These are phyloP conservation scores for Miltochrista miniata DNA, from an alignment of 2,888 invertebrate genomes.

Conservation along the genomic window DNA sequence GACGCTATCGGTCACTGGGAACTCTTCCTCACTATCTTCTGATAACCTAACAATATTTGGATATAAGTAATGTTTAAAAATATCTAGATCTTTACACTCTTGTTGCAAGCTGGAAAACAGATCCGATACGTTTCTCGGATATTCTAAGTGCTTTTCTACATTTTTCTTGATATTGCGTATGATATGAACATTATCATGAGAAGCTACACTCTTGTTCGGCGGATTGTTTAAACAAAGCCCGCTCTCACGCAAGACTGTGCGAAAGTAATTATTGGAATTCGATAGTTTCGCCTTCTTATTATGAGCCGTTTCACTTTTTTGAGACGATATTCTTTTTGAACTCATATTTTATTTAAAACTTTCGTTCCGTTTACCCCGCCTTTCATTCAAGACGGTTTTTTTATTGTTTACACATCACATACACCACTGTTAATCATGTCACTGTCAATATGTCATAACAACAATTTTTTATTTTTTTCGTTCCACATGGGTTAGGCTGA, in stretches of 20 bases:
- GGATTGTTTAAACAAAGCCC: conserved; percentile 60
- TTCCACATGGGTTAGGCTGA: too few relatives aligned
- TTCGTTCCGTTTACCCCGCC: neutral
- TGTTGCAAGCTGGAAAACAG: conserved; percentile 62
- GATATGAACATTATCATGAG: conserved; percentile 73
- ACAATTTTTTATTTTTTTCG: too few relatives aligned
- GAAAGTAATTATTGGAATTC: conserved; percentile 48
- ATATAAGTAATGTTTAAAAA: conserved; percentile 64
- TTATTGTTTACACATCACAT: neutral
- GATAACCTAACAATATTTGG: conserved; percentile 62
- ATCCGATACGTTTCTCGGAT: conserved; percentile 81
- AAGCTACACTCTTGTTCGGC: conserved; percentile 58
- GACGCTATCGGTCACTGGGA: conserved; percentile 80
- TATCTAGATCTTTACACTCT: conserved; percentile 44
- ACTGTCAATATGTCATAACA: too few relatives aligned
- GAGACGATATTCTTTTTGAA: conserved; percentile 45
- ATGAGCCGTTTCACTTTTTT: conserved; percentile 38
- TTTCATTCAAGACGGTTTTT: neutral
- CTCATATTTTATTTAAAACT: conserved; percentile 34
- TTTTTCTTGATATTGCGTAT: conserved; percentile 65
- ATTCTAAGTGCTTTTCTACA: conserved; percentile 69
- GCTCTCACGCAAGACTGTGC: conserved; percentile 56
- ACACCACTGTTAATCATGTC: too few relatives aligned
- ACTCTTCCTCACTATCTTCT: conserved; percentile 54
- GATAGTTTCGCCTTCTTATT: conserved; percentile 50